Base-by-base conservation (phyloP, 2,888 invertebrate species). In the Caenorhabditis sp. region DNA sequence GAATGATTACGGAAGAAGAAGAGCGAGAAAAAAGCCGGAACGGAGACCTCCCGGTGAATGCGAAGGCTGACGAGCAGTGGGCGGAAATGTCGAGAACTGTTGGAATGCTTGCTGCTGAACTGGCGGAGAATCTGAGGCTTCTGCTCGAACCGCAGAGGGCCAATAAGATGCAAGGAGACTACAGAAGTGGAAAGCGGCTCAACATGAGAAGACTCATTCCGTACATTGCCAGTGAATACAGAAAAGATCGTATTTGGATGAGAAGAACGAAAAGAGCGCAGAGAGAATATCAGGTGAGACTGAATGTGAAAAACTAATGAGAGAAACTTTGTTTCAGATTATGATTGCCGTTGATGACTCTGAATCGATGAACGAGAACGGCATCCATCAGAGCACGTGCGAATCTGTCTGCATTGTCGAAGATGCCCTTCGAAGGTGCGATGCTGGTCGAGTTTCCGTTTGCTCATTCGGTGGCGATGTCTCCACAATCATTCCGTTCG, bases 161-260 rank as follows among this genome's bases (percentile, higher is more conserved):
- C 0, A 94, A 96, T 0, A 92, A 95, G 79, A 91, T 96, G 32
- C 94, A 93, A 90, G 99, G 99, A 20, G 99, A 99, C 90, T 99
- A 95, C 90, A 92, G 96, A 58, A 97, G 96, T 0, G 99, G 99
- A 0, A 94, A 95, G 76, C 92, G 99, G 7, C 94, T 99, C 58
- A 99, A 99, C 90, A 99, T 99, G 98, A 93, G 97, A 48, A 95
- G 94, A 87, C 94, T 99, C 62, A 96, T 99, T 88, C 95, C 98
- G 0, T 99, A 99, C 91, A 96, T 99, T 83, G 99, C 99, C 17
- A 97, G 97, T 76, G 95, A 98, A 90, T 99, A 97, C 91, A 93
- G 98, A 46, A 99, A 99, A 90, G 98, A 99, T 90, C 96, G 97
- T 90, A 99, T 99, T 88, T 99, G 99, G 99, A 89, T 99, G 87